Percentiles rank a stretch among this genome's conserved stretches.
phyloP scores from a whole-genome alignment of 2,888 invertebrate genomes.

The Melitaea athalia region DNA sequence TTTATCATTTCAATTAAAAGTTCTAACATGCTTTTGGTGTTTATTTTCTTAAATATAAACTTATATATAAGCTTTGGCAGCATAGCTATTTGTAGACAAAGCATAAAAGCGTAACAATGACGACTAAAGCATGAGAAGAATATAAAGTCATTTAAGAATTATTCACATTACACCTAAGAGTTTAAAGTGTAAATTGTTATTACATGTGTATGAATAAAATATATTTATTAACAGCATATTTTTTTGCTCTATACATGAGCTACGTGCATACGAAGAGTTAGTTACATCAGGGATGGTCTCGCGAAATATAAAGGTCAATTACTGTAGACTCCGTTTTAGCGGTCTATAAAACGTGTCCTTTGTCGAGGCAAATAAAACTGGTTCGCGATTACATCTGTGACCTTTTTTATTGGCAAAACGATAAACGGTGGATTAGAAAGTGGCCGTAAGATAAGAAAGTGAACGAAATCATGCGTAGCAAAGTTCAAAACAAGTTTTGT shows the following conservation, averaged over 20 bases:
- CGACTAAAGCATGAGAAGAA: not conserved
- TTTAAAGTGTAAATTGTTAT: not conserved
- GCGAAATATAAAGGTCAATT: conserved; percentile 60
- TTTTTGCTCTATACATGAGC: not conserved
- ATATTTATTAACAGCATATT: not conserved
- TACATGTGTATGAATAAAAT: not conserved
- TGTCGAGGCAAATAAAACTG: conserved; percentile 59
- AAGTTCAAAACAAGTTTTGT: conserved; percentile 59
- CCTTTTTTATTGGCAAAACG: conserved; percentile 50
- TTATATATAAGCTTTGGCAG: not conserved
- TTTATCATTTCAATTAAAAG: not conserved
- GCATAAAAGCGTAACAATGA: conserved; percentile 3
- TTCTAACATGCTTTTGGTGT: not conserved
- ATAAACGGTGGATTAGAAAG: conserved; percentile 60
- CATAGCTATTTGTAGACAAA: not conserved
- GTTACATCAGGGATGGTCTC: conserved; percentile 20
- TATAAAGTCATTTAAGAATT: not conserved
- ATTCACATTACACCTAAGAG: not conserved
- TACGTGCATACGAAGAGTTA: conserved; percentile 5
- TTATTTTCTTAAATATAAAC: not conserved
- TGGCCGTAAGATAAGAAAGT: conserved; percentile 50
- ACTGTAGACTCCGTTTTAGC: conserved; percentile 60
- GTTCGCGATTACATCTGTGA: conserved; percentile 47
- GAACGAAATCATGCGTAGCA: conserved; percentile 49
- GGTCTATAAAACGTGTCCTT: conserved; percentile 60